A percentile compares a stretch with the other conserved stretches of the same genome.
phyloP scores from a whole-genome alignment of 2,113 vertebrate genomes.

The Oryctolagus cuniculus region DNA sequence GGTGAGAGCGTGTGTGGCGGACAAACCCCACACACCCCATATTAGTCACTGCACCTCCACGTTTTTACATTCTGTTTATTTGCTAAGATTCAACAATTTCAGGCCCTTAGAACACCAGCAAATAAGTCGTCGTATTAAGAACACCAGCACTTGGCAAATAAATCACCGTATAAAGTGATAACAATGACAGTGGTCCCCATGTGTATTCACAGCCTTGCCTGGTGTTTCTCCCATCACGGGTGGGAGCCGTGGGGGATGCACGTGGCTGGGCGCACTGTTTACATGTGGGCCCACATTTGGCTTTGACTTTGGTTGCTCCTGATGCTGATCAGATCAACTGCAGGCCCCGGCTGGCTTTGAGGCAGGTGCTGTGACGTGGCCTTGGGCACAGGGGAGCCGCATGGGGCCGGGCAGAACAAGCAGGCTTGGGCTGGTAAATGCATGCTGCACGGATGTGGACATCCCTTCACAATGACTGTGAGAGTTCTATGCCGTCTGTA shows the following conservation, averaged over 20 bases:
- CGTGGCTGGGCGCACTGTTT: slow-evolving; percentile 61
- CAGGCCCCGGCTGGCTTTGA: slow-evolving; percentile 67
- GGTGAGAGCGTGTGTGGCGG: not conserved
- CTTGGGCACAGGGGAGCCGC: not conserved
- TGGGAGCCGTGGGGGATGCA: slow-evolving; percentile 79
- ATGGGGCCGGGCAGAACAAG: not conserved
- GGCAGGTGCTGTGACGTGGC: not conserved
- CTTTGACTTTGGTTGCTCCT: slow-evolving; percentile 60
- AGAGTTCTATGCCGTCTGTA: slow-evolving; percentile 57
- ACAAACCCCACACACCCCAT: not conserved
- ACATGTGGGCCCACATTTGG: slow-evolving; percentile 63
- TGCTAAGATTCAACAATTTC: slow-evolving; percentile 71
- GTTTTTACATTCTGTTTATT: slow-evolving; percentile 71
- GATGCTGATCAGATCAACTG: slow-evolving; percentile 79
- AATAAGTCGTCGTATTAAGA: not conserved
- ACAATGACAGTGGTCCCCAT: slow-evolving; percentile 60
- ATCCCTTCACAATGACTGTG: not conserved
- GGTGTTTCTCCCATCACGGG: slow-evolving; percentile 47
- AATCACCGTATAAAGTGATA: slow-evolving; percentile 60
- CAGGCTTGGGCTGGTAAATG: slow-evolving; percentile 19
- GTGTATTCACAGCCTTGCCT: slow-evolving; percentile 69
- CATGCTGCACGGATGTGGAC: slow-evolving; percentile 66
- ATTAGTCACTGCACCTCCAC: slow-evolving; percentile 51
- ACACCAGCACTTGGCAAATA: slow-evolving; percentile 62
- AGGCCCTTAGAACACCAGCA: not conserved